Evolutionary conservation across 2,113 vertebrate genomes (phyloP).

Genomic region (Nyctereutes procyonoides): DNA sequence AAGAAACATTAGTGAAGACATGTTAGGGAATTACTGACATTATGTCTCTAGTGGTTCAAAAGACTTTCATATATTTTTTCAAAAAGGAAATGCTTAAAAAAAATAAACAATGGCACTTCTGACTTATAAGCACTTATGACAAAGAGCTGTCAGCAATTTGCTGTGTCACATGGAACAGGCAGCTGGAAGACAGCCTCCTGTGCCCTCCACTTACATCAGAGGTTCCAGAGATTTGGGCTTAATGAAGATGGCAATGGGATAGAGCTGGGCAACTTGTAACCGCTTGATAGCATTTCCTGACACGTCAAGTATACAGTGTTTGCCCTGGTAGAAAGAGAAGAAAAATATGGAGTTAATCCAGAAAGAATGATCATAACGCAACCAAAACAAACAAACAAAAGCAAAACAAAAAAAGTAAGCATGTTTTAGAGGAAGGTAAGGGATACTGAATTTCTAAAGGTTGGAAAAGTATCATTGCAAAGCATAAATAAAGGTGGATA

Average conservation of each 20-base stretch:
- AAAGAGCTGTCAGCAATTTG: not conserved
- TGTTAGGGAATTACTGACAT: slow-evolving; percentile 29
- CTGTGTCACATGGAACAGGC: not conserved
- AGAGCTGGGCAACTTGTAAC: slow-evolving; percentile 98
- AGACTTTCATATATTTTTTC: not conserved
- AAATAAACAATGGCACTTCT: not conserved
- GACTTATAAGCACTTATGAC: not conserved
- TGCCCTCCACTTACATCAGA: slow-evolving; percentile 93
- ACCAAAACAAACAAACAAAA: not conserved
- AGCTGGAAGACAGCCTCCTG: not conserved
- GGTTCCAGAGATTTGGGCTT: slow-evolving; percentile 96
- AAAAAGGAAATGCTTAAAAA: not conserved
- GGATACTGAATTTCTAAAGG: not conserved
- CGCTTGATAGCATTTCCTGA: slow-evolving; percentile 99
- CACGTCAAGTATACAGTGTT: slow-evolving; percentile 99
- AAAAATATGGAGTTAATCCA: slow-evolving; percentile 69
- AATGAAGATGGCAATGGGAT: slow-evolving; percentile 98
- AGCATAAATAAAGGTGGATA: slow-evolving; percentile 27
- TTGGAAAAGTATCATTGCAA: not conserved
- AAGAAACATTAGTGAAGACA: not conserved
- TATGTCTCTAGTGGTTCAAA: not conserved
- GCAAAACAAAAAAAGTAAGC: not conserved
- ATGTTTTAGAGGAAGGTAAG: not conserved
- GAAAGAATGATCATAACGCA: slow-evolving; percentile 43
- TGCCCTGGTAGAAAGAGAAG: slow-evolving; percentile 91